Evolutionary conservation across 2,113 vertebrate species (phyloP).

Genomic region (Neogale vison): DNA sequence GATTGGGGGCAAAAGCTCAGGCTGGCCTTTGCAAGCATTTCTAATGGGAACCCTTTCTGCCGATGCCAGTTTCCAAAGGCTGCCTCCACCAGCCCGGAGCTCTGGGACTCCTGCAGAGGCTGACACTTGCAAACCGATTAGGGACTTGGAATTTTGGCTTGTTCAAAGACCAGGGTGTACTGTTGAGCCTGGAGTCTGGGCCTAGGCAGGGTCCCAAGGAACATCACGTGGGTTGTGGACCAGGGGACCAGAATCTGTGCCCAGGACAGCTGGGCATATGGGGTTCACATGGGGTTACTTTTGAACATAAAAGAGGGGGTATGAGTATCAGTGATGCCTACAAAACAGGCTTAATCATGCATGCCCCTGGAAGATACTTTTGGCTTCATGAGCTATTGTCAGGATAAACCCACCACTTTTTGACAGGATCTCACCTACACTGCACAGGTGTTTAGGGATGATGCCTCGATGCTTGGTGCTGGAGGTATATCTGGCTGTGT

Average conservation of each 20-base stretch:
- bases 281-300: not conserved
- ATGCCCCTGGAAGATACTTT: not conserved
- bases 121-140: not conserved
- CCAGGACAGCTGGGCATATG: not conserved
- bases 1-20: not conserved
- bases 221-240: not conserved
- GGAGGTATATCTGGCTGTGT: not conserved
- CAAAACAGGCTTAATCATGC: not conserved
- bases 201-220: not conserved
- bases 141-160: not conserved
- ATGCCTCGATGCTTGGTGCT: not conserved
- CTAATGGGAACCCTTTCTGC: not conserved
- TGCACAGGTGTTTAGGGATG: not conserved
- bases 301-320: not conserved
- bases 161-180: not conserved
- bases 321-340: not conserved
- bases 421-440: not conserved
- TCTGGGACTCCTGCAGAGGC: not conserved
- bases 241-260: not conserved
- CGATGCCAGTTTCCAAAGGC: not conserved
- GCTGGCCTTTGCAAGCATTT: not conserved
- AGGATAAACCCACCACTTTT: not conserved
- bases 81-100: not conserved
- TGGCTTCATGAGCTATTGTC: not conserved
- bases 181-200: not conserved